Evolutionary conservation across 2,888 invertebrate genomes (phyloP).

Genomic region (Pachymerium ferrugineum): DNA sequence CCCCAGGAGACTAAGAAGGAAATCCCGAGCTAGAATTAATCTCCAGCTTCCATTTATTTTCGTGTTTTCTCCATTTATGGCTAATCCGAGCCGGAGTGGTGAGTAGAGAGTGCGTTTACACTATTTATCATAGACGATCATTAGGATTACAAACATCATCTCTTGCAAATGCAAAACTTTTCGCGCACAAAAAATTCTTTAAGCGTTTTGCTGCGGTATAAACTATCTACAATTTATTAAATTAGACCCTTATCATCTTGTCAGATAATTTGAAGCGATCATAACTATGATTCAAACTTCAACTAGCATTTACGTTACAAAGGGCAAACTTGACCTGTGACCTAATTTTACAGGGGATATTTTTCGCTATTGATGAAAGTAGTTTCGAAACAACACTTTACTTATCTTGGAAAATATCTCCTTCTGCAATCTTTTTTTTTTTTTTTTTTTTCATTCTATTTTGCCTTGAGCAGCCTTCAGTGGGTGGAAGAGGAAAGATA

Average conservation of each 20-base stretch:
- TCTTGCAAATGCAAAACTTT: background rate
- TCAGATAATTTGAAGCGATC: background rate
- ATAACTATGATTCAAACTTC: background rate
- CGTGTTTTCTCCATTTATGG: slow-evolving; percentile 27
- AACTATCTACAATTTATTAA: background rate
- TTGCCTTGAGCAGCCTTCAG: slow-evolving; percentile 18
- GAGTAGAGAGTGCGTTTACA: slow-evolving; percentile 25
- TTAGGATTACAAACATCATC: slow-evolving; percentile 14
- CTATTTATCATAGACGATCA: slow-evolving; percentile 2
- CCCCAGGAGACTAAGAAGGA: slow-evolving; percentile 27
- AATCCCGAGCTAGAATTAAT: slow-evolving; percentile 24
- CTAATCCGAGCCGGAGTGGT: slow-evolving; percentile 19
- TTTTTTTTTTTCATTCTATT: background rate
- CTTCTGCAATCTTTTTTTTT: background rate
- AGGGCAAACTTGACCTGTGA: background rate
- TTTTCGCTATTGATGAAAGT: slow-evolving; percentile 11
- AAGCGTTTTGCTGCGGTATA: background rate
- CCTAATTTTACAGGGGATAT: background rate
- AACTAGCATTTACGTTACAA: background rate
- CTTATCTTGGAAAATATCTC: slow-evolving; percentile 21
- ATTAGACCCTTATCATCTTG: slow-evolving; percentile 1
- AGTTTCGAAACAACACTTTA: slow-evolving; percentile 10
- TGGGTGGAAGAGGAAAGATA: slow-evolving; percentile 10
- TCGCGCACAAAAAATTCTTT: background rate
- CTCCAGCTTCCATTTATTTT: slow-evolving; percentile 25